These are phyloP conservation scores for Pocillopora damicornis DNA, from an alignment of 64 coral and sea anemone species.

Conservation along the genomic window DNA sequence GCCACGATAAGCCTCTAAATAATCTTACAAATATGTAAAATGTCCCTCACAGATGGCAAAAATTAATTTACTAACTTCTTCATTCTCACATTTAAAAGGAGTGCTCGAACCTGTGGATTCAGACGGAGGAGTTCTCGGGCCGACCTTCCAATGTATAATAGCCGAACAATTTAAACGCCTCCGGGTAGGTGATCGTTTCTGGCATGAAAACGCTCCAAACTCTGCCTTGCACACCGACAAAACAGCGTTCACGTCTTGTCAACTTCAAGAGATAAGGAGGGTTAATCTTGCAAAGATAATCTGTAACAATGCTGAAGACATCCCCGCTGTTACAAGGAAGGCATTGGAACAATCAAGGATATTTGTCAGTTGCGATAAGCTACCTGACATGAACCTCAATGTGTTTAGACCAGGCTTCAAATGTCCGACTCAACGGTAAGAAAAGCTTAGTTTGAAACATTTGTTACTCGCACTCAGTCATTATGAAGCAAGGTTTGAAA, in stretches of 20 bases:
- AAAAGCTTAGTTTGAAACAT: too few species aligned
- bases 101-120: not conserved
- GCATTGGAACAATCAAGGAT: not conserved
- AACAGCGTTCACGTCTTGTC: slow-evolving; percentile 10
- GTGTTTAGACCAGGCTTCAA: not conserved
- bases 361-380: not conserved
- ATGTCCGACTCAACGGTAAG: not conserved
- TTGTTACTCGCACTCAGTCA: too few species aligned
- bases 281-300: slow-evolving; percentile 25
- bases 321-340: not conserved
- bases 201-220: slow-evolving; percentile 20
- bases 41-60: too few species aligned
- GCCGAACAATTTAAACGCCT: slow-evolving; percentile 45
- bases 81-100: not conserved
- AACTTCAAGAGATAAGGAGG: slow-evolving; percentile 15
- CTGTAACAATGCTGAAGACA: slow-evolving; percentile 7
- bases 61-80: too few species aligned
- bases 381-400: not conserved
- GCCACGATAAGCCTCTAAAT: not conserved
- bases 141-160: slow-evolving; percentile 37
- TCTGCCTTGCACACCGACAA: not conserved
- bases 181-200: slow-evolving; percentile 49
- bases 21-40: not conserved
- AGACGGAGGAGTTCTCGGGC: slow-evolving; percentile 29
- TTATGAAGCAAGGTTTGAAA: too few species aligned